Percentiles rank a stretch among this genome's conserved stretches.
phyloP scores from a whole-genome alignment of 2,797 vertebrate genomes.

The Amniataba percoides region DNA sequence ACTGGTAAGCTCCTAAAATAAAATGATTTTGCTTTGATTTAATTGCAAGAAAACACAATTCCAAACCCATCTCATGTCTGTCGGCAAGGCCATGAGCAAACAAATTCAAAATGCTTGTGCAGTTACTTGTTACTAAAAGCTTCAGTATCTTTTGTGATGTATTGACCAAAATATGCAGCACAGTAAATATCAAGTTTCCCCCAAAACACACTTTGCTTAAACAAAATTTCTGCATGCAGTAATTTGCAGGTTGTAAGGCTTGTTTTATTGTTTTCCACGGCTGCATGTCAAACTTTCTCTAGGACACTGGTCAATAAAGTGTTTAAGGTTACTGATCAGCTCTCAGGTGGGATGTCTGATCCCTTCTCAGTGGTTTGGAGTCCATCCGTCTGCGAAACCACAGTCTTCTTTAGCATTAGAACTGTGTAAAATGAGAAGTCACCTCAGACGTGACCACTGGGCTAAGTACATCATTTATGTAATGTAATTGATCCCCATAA shows the following conservation, averaged over 20 bases:
- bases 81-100: no score
- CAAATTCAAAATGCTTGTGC: no score
- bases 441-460: slow-evolving; percentile 72
- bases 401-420: slow-evolving; percentile 62
- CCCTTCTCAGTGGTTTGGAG: slow-evolving; percentile 55
- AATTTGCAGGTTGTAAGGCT: neutral
- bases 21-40: no score
- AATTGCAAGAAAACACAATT: no score
- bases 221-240: neutral
- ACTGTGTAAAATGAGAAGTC: slow-evolving; percentile 73
- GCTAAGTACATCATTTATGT: slow-evolving; percentile 73
- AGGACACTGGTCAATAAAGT: slow-evolving; percentile 44
- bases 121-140: neutral
- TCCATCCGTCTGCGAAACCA: slow-evolving; percentile 61
- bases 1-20: no score
- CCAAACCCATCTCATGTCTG: no score
- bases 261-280: slow-evolving; percentile 18
- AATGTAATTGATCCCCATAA: slow-evolving; percentile 74
- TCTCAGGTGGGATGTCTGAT: slow-evolving; percentile 53
- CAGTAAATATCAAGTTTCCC: neutral
- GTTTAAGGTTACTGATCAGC: slow-evolving; percentile 46
- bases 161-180: neutral
- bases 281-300: slow-evolving; percentile 16
- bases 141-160: neutral
- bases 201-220: neutral